Base-by-base conservation (phyloP, 2,888 invertebrate genomes). In the Hypselothyrea guttata region DNA sequence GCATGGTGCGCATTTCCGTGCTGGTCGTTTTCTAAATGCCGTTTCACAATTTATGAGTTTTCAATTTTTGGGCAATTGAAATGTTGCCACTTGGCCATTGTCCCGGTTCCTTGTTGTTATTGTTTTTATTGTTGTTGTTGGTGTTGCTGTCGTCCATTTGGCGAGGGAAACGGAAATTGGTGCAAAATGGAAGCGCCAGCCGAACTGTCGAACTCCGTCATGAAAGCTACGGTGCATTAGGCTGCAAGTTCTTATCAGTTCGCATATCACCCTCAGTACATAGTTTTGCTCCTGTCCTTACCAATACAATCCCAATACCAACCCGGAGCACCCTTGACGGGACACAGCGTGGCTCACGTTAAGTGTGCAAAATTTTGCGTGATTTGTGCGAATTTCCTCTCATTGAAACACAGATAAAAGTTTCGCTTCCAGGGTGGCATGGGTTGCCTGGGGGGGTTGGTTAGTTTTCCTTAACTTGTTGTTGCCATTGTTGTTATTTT, bases 1-100 rank as follows among this genome's bases (percentile, higher is more conserved):
- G 88, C 89, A 87, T 88, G 88, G 86, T 83, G 67, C 84, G 78
- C 87, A 88, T 86, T 86, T 87, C 87, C 87, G 86, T 81, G 75
- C 68, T 51, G 58, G 44, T 42, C 55, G 68, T 64, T 71, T 74
- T 82, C 60, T 66, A 64, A 78, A 77, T 79, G 60, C 84, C 49
- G 63, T 62, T 69, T 75, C 54, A 58, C 47, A 79, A 85, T 85
- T 87, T 85, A 87, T 87, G 87, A 83, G 60, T 87, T 87, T 86
- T 78, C 83, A 76, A 84, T 73, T 82, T 74, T 68, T 68, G 65
- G 59, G 65, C 77, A 70, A 83, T 79, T 79, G 86, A 79, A 85
- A 79, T 79, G 84, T 73, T 79, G 77, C 76, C 86, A 83, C 79
- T 83, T 75, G 81, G 62, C 57, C 60, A 31, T 40, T 63, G 46